Percentiles rank a stretch among this genome's conserved stretches.
These are phyloP conservation scores for Iphiclides podalirius DNA, from an alignment of 2,888 invertebrate genomes.

Conservation along the genomic window DNA sequence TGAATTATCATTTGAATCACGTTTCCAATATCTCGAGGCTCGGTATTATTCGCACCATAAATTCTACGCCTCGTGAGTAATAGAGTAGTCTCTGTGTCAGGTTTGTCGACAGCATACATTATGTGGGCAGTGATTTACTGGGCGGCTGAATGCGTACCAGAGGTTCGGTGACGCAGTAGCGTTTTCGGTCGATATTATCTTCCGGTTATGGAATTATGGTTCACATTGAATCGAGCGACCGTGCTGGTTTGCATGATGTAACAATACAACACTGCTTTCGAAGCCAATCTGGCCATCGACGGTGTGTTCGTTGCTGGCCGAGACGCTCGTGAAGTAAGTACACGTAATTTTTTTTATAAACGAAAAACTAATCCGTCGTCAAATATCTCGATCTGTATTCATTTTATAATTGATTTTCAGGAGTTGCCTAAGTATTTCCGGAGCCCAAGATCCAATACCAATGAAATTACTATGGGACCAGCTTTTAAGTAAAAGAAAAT, in stretches of 20 bases:
- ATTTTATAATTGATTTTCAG: too few species aligned
- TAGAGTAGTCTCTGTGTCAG: slow-evolving; percentile 61
- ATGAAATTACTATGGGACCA: too few species aligned
- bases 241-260: not conserved
- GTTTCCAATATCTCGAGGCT: slow-evolving; percentile 69
- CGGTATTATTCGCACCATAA: slow-evolving; percentile 67
- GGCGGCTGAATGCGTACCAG: slow-evolving; percentile 21
- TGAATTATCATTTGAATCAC: slow-evolving; percentile 52
- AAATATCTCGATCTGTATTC: too few species aligned
- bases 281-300: not conserved
- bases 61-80: slow-evolving; percentile 62
- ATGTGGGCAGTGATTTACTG: slow-evolving; percentile 40
- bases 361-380: too few species aligned
- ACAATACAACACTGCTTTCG: not conserved
- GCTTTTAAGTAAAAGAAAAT: too few species aligned
- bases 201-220: slow-evolving; percentile 13
- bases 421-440: too few species aligned
- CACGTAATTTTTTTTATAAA: too few species aligned
- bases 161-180: slow-evolving; percentile 4
- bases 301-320: not conserved
- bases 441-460: too few species aligned
- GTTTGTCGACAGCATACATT: slow-evolving; percentile 64
- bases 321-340: too few species aligned
- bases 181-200: slow-evolving; percentile 11
- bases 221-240: slow-evolving; percentile 7